Evolutionary conservation across 2,113 vertebrate species (phyloP).

Genomic region (Tragelaphus strepsiceros): DNA sequence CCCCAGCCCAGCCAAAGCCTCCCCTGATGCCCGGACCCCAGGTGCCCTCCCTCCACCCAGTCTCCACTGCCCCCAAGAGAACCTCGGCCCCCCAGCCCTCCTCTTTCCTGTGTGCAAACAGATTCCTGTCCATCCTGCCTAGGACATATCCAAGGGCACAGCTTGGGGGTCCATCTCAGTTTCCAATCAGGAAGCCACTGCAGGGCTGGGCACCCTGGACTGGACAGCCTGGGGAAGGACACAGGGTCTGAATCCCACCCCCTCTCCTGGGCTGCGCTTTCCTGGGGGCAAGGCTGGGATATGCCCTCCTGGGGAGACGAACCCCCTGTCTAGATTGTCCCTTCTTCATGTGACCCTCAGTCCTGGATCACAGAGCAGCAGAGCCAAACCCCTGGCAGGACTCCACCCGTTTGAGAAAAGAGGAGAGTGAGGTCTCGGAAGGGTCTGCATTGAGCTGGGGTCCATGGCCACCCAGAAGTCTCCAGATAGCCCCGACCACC

Average conservation of each 20-base stretch:
- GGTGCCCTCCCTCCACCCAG: neutral
- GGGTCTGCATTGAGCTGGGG: neutral
- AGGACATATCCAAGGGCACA: neutral
- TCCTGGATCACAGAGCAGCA: neutral
- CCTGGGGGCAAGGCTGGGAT: neutral
- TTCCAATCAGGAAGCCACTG: neutral
- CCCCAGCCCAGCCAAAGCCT: neutral
- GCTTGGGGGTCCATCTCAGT: neutral
- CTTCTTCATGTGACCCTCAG: neutral
- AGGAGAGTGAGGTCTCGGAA: neutral
- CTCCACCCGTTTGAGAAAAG: neutral
- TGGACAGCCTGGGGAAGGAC: neutral
- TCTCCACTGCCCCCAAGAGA: neutral
- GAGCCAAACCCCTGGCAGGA: neutral
- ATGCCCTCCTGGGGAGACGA: neutral
- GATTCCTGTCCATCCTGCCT: neutral
- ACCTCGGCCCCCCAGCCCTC: accelerated
- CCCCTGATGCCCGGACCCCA: neutral
- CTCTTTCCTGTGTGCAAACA: neutral
- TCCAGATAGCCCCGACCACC: neutral
- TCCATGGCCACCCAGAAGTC: neutral
- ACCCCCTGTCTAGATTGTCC: neutral
- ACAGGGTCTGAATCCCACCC: neutral
- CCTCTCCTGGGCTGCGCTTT: neutral
- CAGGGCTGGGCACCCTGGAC: neutral